A percentile compares a stretch with the other conserved stretches of the same genome.
phyloP scores from a whole-genome alignment of 2,888 invertebrate species.

The Lacanobia oleracea region DNA sequence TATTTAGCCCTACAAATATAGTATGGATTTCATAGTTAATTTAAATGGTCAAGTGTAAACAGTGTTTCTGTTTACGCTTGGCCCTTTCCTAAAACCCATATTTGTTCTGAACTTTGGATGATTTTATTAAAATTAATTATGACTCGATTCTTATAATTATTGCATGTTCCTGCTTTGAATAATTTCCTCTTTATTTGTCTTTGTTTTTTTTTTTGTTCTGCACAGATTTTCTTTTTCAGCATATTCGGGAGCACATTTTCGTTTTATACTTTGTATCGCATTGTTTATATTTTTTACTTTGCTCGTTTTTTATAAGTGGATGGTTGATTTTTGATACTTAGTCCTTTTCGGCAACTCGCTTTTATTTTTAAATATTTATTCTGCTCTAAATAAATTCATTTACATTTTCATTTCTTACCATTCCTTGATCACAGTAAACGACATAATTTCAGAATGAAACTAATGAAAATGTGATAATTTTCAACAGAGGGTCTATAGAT shows the following conservation, averaged over 20 bases:
- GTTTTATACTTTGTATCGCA: neutral
- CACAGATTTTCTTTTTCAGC: slow-evolving; percentile 50
- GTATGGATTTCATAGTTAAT: too few relatives aligned
- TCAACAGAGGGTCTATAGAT: slow-evolving; percentile 93
- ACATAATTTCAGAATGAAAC: neutral
- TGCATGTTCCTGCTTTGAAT: slow-evolving; percentile 18
- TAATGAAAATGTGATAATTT: slow-evolving; percentile 2
- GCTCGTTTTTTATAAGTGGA: neutral
- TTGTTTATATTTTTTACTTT: neutral
- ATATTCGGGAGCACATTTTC: slow-evolving; percentile 33
- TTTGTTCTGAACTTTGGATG: neutral
- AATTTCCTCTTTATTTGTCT: slow-evolving; percentile 9
- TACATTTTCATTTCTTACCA: slow-evolving; percentile 5
- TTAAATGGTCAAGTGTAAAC: neutral
- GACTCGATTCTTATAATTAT: neutral
- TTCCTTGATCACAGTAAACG: neutral
- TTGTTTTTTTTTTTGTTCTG: slow-evolving; percentile 26
- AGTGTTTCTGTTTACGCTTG: neutral
- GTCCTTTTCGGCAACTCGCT: neutral
- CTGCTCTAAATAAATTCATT: neutral
- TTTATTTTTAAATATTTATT: neutral
- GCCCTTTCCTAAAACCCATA: neutral
- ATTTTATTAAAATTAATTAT: slow-evolving; percentile 27
- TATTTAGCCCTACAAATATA: too few relatives aligned
- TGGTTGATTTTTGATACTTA: too few relatives aligned